Evolutionary conservation across 2,113 vertebrate genomes (phyloP).

Genomic region (Anseranas semipalmata): DNA sequence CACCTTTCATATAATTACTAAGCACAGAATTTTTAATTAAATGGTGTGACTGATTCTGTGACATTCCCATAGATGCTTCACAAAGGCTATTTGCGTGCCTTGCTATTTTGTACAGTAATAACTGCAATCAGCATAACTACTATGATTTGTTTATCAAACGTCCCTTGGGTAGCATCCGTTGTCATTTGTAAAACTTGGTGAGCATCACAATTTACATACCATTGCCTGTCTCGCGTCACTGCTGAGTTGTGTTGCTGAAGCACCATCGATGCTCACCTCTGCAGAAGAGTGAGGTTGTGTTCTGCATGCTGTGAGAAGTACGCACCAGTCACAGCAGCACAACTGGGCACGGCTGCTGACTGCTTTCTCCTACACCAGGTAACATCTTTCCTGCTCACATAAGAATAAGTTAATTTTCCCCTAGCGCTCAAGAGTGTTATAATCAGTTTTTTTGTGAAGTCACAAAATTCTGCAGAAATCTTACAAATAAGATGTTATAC

Average conservation of each 20-base stretch:
- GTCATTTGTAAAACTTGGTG: neutral
- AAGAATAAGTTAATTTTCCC: neutral
- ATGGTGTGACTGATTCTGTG: neutral
- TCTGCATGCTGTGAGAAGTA: accelerated
- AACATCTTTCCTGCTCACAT: neutral
- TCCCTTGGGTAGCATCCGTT: constrained; percentile 22
- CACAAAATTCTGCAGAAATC: too few species aligned
- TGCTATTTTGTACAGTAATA: neutral
- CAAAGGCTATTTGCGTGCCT: neutral
- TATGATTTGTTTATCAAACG: constrained; percentile 15
- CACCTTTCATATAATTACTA: constrained; percentile 14
- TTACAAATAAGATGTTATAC: neutral
- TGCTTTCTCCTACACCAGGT: neutral
- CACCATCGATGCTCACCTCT: neutral
- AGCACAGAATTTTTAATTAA: neutral
- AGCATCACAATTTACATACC: neutral
- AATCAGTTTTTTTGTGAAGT: neutral
- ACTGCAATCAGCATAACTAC: neutral
- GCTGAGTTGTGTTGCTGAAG: neutral
- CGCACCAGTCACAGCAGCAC: accelerated
- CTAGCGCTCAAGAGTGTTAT: neutral
- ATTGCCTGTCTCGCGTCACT: neutral
- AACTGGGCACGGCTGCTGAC: neutral
- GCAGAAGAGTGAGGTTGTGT: accelerated
- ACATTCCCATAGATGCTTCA: neutral